Evolutionary conservation across 2,888 invertebrate genomes (phyloP).

Genomic region (Drosophila meridiana): DNA sequence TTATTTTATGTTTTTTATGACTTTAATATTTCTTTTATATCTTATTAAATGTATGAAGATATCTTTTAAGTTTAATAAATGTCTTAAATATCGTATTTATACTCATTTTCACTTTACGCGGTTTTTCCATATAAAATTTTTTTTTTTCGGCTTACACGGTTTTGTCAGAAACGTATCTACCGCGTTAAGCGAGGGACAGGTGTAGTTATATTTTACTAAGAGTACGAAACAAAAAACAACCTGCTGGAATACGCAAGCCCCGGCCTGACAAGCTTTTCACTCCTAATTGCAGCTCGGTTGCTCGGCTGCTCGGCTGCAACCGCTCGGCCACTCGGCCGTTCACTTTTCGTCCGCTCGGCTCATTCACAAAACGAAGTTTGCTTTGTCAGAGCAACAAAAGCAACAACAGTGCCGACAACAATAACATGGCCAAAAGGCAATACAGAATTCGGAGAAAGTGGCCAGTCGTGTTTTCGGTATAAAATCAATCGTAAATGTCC

Average conservation of each 20-base stretch:
- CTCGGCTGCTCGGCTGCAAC: background rate
- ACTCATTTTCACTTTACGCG: too few relatives aligned
- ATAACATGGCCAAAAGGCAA: conserved; percentile 17
- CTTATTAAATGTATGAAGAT: too few relatives aligned
- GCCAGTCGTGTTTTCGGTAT: conserved; percentile 67
- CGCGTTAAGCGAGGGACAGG: too few relatives aligned
- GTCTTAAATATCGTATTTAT: too few relatives aligned
- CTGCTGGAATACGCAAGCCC: conserved; percentile 69
- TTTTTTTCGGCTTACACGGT: too few relatives aligned
- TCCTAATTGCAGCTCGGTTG: conserved; percentile 44
- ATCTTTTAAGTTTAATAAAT: too few relatives aligned
- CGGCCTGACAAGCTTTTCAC: conserved; percentile 35
- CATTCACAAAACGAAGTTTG: conserved; percentile 61
- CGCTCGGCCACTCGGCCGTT: background rate
- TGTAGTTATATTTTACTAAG: conserved; percentile 43
- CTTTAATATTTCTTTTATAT: too few relatives aligned
- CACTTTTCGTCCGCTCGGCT: conserved; percentile 35
- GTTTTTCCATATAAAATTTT: too few relatives aligned
- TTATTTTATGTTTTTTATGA: too few relatives aligned
- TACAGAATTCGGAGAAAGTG: conserved; percentile 32
- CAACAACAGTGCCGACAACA: conserved; percentile 25
- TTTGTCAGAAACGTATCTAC: too few relatives aligned
- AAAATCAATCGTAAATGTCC: conserved; percentile 82
- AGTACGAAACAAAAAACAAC: conserved; percentile 68
- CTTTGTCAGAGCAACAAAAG: conserved; percentile 56